phyloP scores from a whole-genome alignment of 1,140 invertebrate genomes.

The Zaprionus ornatus region DNA sequence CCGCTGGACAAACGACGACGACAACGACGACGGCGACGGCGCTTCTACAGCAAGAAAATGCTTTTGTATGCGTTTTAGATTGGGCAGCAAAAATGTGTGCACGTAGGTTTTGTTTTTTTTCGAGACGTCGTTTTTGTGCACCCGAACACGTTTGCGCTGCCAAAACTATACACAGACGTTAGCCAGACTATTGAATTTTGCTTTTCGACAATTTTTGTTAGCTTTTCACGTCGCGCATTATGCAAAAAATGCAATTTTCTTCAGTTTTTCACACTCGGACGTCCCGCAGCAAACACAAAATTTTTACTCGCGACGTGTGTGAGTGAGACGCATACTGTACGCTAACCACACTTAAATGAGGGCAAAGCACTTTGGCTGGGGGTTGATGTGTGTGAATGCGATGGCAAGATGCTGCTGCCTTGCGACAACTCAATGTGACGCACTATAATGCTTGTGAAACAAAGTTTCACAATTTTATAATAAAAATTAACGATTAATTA shows the following conservation, averaged over 20 bases:
- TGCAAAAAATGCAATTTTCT: conserved; percentile 83
- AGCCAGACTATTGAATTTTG: conserved; percentile 72
- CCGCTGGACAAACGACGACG: conserved; percentile 61
- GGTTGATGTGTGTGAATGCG: conserved; percentile 49
- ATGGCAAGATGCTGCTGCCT: conserved; percentile 35
- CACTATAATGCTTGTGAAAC: conserved; percentile 4
- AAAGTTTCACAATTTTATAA: background rate
- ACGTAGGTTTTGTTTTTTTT: conserved; percentile 72
- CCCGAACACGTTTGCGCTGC: conserved; percentile 71
- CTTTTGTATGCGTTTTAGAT: conserved; percentile 79
- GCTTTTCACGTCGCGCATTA: conserved; percentile 81
- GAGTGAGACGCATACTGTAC: conserved; percentile 69
- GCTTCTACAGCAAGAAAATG: conserved; percentile 72
- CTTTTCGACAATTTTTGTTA: conserved; percentile 77
- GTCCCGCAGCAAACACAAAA: conserved; percentile 70
- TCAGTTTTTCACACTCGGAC: conserved; percentile 73
- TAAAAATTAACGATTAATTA: background rate
- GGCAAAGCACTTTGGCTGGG: conserved; percentile 67
- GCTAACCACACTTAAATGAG: conserved; percentile 71
- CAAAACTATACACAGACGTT: conserved; percentile 65
- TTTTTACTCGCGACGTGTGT: conserved; percentile 63
- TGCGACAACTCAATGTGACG: conserved; percentile 23
- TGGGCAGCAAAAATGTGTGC: conserved; percentile 72
- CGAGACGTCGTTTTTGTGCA: conserved; percentile 76
- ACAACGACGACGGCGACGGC: conserved; percentile 28